phyloP scores from a whole-genome alignment of 2,797 vertebrate species.

The Sebastes hopkinsi region DNA sequence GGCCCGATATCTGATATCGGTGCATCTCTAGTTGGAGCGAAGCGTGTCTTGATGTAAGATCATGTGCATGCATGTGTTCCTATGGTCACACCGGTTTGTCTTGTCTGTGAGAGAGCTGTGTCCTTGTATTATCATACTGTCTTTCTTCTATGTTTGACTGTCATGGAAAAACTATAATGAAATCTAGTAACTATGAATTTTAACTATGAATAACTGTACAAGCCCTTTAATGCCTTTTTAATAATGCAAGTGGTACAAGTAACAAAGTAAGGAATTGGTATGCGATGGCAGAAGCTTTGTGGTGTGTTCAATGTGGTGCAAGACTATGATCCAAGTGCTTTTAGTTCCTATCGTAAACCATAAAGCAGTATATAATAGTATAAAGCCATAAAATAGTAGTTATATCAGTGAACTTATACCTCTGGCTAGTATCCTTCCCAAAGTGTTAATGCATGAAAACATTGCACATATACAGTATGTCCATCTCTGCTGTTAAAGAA shows the following conservation, averaged over 20 bases:
- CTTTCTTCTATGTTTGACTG: not conserved
- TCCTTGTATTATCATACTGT: not conserved
- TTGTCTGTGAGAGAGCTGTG: not conserved
- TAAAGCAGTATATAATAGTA: not conserved
- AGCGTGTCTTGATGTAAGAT: no score
- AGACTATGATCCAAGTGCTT: not conserved
- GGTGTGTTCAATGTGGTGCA: not conserved
- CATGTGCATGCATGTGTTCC: no score
- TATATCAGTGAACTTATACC: not conserved
- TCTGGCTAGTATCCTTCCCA: not conserved
- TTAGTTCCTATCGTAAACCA: not conserved
- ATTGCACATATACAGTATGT: not conserved
- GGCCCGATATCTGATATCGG: no score
- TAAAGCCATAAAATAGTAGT: not conserved
- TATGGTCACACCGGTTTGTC: not conserved
- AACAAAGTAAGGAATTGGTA: not conserved
- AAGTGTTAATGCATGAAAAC: not conserved
- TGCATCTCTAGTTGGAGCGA: no score
- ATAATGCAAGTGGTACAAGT: not conserved
- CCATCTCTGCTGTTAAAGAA: not conserved
- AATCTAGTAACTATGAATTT: not conserved
- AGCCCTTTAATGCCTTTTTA: not conserved
- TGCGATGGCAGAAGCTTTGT: not conserved
- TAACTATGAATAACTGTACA: not conserved
- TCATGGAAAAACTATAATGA: not conserved